These are phyloP conservation scores for Platyrinchus mystaceus DNA, from an alignment of 2,797 vertebrate species.

Conservation along the genomic window DNA sequence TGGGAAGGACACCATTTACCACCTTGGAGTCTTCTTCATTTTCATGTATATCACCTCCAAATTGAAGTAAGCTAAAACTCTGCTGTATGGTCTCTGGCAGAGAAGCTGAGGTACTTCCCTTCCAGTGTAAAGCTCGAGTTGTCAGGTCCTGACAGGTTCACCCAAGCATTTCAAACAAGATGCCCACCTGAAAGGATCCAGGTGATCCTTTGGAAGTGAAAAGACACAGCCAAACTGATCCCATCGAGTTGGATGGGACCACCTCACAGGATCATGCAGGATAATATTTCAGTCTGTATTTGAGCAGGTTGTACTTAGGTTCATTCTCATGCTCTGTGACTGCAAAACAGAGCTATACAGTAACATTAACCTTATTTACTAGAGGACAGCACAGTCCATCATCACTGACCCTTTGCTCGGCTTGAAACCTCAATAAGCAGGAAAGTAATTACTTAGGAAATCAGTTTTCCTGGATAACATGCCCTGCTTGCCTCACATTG, in stretches of 20 bases:
- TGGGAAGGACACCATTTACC: not conserved
- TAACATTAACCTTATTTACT: slow-evolving; percentile 30
- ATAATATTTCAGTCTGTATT: not conserved
- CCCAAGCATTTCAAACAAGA: not conserved
- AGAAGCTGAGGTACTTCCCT: not conserved
- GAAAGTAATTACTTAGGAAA: slow-evolving; percentile 55
- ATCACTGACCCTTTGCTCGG: not conserved
- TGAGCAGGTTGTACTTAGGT: not conserved
- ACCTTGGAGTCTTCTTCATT: not conserved
- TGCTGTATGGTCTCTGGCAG: not conserved
- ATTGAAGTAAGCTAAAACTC: not conserved
- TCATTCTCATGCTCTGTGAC: not conserved
- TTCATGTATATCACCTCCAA: not conserved
- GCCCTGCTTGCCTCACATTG: not conserved
- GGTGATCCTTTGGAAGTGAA: not conserved
- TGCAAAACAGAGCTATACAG: not conserved
- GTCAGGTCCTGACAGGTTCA: not conserved
- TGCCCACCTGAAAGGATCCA: not conserved
- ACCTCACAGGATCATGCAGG: not conserved
- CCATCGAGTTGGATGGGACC: not conserved
- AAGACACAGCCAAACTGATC: not conserved
- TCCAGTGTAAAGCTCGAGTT: not conserved
- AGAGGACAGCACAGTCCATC: not conserved
- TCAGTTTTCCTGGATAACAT: slow-evolving; percentile 25
- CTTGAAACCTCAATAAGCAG: slow-evolving; percentile 30